Evolutionary conservation across 2,113 vertebrate species (phyloP), one percentile per base, ranked within the genome.

Genomic region (Entomyzon cyanotis): DNA sequence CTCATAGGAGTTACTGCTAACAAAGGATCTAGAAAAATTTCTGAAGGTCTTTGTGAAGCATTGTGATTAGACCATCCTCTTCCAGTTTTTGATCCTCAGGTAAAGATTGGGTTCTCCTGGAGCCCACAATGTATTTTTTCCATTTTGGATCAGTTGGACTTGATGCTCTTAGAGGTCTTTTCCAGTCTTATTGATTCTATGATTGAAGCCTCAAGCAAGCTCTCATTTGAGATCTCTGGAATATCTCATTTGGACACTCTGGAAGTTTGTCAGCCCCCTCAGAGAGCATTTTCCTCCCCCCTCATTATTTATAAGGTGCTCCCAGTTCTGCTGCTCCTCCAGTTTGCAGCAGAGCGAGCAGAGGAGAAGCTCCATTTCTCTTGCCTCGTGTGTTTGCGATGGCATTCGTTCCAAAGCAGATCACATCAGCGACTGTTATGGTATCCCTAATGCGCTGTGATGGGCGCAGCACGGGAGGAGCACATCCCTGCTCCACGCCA

Each of bases 301-400:
- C 35, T 23, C 24, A 5, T 83, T 90, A 62, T 94, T 96, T 86
- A 49, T 37, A 69, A 94, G 55, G 62, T 75, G 16, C 49, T 53
- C 30, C 1, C 15, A 5, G 73, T 30, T 23, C 9, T 20, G 63
- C 78, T 68, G 10, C 25, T 35, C 42, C 77, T 62, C 68, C 68
- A 4, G 75, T 83, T 64, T 7, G 14, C 64, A 67, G 94, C 25
- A 7, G 60, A 60, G 41, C 0, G 3, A 80, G 92, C 39, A 4
- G 71, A 78, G 84, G 91, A 33, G 9, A 86, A 80, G 94, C 93
- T 91, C 93, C 94, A 31, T 95, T 93, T 95, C 95, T 93, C 91
- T 89, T 37, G 56, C 69, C 62, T 49, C 8, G 14, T 53, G 47
- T 94, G 95, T 97, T 95, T 95, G 84, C 67, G 86, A 39, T 60